Conservation (phyloP, 2,888 invertebrate species). For the Limnephilus marmoratus region DNA sequence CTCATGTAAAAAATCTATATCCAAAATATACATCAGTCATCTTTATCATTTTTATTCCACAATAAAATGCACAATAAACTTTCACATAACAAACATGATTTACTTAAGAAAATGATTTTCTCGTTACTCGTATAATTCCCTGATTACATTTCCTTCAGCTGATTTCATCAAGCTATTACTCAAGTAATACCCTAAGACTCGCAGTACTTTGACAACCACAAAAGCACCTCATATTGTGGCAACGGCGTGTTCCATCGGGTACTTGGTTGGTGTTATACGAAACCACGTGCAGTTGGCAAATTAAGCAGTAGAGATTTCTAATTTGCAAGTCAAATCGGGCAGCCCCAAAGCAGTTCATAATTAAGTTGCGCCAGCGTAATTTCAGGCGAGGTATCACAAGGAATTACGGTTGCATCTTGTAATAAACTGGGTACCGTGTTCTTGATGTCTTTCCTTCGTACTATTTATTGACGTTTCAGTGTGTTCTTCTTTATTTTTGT, state of each 20-base stretch:
- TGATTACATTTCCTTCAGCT: not conserved
- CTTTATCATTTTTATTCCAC: no score
- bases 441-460: not conserved
- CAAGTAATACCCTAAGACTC: not conserved
- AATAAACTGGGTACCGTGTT: not conserved
- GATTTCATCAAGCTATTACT: not conserved
- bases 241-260: conserved; percentile 23
- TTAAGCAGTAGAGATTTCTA: conserved; percentile 36
- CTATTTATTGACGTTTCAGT: not conserved
- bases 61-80: no score
- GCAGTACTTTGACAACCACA: not conserved
- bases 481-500: not conserved
- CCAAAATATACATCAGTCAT: no score
- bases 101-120: not conserved
- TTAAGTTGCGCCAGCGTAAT: conserved; percentile 25
- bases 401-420: not conserved
- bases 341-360: conserved; percentile 33
- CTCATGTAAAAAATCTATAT: no score
- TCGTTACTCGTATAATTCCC: not conserved
- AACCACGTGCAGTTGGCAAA: conserved; percentile 28
- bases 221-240: not conserved
- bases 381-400: not conserved
- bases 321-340: conserved; percentile 38
- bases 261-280: conserved; percentile 16
- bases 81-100: no score